These are phyloP conservation scores for Caenorhabditis sp. DNA, from an alignment of 2,888 invertebrate genomes.

Conservation along the genomic window DNA sequence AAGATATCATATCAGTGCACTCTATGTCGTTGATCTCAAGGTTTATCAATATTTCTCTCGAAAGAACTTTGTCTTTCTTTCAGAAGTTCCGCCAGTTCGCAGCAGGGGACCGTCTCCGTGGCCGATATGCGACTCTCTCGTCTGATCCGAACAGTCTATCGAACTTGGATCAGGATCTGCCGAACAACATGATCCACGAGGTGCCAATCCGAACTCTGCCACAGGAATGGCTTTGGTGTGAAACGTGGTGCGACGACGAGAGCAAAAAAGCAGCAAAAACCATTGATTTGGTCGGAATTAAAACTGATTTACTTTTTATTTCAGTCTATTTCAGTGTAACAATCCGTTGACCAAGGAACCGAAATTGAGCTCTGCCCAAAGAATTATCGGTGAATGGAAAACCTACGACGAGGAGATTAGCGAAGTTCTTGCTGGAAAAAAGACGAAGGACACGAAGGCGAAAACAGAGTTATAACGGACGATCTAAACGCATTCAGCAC, in stretches of 20 bases:
- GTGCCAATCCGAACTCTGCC: slow-evolving; percentile 96
- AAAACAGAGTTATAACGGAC: too few species aligned
- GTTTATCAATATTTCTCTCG: background rate
- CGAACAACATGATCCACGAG: slow-evolving; percentile 99
- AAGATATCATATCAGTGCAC: slow-evolving; percentile 88
- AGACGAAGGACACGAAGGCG: too few species aligned
- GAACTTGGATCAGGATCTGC: slow-evolving; percentile 94
- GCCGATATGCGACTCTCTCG: slow-evolving; percentile 98
- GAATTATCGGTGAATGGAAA: slow-evolving; percentile 97
- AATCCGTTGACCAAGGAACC: slow-evolving; percentile 99
- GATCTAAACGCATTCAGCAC: too few species aligned
- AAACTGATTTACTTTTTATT: too few species aligned
- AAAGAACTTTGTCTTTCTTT: slow-evolving; percentile 38
- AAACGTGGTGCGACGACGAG: slow-evolving; percentile 96
- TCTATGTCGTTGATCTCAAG: slow-evolving; percentile 94
- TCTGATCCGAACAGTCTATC: slow-evolving; percentile 98
- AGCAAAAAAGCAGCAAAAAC: slow-evolving; percentile 94
- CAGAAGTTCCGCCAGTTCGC: slow-evolving; percentile 95
- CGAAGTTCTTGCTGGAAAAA: background rate
- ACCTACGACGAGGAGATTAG: slow-evolving; percentile 92
- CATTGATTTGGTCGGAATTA: slow-evolving; percentile 90
- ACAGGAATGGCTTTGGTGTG: slow-evolving; percentile 99
- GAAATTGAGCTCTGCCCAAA: slow-evolving; percentile 94
- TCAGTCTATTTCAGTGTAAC: slow-evolving; percentile 94
- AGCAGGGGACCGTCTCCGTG: slow-evolving; percentile 95